Evolutionary conservation across 2,888 invertebrate genomes (phyloP).

Genomic region (Poecilus cupreus): DNA sequence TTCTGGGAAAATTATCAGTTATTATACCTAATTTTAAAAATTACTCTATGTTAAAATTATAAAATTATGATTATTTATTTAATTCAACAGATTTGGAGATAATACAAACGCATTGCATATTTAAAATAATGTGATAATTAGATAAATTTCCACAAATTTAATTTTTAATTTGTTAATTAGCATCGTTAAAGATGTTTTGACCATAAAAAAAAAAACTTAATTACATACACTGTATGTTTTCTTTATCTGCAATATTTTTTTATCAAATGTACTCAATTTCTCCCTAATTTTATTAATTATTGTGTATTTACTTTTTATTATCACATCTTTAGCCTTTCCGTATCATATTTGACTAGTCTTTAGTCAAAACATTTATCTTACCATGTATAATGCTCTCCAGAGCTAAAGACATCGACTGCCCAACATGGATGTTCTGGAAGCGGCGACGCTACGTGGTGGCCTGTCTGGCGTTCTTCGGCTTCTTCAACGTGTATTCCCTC

Average conservation of each 20-base stretch:
- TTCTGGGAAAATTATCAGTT: not conserved
- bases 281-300: too few species aligned
- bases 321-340: too few species aligned
- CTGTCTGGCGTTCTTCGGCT: conserved; percentile 85
- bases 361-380: too few species aligned
- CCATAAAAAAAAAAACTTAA: too few species aligned
- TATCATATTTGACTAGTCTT: too few species aligned
- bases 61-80: not conserved
- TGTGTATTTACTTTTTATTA: too few species aligned
- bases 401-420: conserved; percentile 46
- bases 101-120: not conserved
- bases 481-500: conserved; percentile 86
- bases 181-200: too few species aligned
- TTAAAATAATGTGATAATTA: not conserved
- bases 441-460: conserved; percentile 85
- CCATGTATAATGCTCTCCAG: not conserved
- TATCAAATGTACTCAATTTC: too few species aligned
- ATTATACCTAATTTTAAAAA: not conserved
- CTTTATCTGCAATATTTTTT: too few species aligned
- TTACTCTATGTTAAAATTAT: conserved; percentile 1
- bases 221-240: too few species aligned
- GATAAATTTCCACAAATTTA: not conserved
- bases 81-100: not conserved
- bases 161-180: not conserved
- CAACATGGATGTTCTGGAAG: conserved; percentile 83